phyloP scores from a whole-genome alignment of 2,888 invertebrate genomes.

The Sinentomon sp. region DNA sequence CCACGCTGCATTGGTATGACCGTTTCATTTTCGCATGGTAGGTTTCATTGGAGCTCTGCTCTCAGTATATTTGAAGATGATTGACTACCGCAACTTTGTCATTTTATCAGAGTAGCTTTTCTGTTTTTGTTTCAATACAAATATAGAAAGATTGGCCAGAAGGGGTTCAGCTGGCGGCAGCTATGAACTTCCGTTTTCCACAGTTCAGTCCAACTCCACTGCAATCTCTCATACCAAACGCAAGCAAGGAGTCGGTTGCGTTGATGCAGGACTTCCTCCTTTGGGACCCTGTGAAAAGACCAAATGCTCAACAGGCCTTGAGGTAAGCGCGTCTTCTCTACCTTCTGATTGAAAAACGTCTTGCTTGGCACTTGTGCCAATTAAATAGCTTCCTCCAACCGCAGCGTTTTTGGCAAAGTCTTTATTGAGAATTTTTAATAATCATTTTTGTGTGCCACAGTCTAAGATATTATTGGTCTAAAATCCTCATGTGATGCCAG shows the following conservation, averaged over 20 bases:
- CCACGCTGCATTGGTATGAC: background rate
- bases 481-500: no score
- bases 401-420: no score
- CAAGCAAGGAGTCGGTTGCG: conserved; percentile 49
- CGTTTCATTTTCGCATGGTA: background rate
- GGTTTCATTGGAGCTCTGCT: no score
- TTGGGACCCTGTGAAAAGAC: conserved; percentile 78
- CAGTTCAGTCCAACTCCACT: conserved; percentile 55
- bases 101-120: background rate
- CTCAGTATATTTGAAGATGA: no score
- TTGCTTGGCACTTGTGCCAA: no score
- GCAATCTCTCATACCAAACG: conserved; percentile 49
- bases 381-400: no score
- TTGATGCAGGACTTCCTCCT: conserved; percentile 59
- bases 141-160: conserved; percentile 63
- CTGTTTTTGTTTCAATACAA: no score
- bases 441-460: no score
- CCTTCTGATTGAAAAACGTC: conserved; percentile 1
- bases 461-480: no score
- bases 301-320: conserved; percentile 65
- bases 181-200: conserved; percentile 89
- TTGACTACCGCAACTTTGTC: background rate
- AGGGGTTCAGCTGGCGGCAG: conserved; percentile 67
- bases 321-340: conserved; percentile 26
- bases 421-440: no score